Evolutionary conservation across 2,113 vertebrate species (phyloP), one percentile per base, ranked within the genome.

Genomic region (Emydura subglobosa): DNA sequence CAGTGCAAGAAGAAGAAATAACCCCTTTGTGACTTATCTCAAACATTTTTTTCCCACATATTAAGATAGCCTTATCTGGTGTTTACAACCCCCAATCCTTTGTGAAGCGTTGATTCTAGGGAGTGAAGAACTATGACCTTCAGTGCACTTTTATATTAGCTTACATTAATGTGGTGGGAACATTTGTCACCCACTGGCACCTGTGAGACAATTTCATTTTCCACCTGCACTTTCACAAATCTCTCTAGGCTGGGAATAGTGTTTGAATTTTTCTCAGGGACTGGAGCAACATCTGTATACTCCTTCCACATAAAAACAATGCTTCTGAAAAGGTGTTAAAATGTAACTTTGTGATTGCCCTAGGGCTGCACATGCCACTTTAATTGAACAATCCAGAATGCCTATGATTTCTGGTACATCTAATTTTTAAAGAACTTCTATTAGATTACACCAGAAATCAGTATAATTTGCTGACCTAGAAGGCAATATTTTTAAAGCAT

Each of bases 151-250:
- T 49, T 51, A 39, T 51, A 39, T 84, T 83, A 78, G 51, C 7
- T 50, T 85, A 16, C 19, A 29, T 72, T 82, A 79, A 3, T 13
- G 53, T 89, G 22, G 5, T 61, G 53, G 29, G 55, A 82, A 5
- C 24, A 54, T 78, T 90, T 91, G 29, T 78, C n/a, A 27, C 31
- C 39, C n/a, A 19, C 50, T 47, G 78, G 34, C 17, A 79, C 42
- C 65, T 88, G 51, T 51, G 68, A 80, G 82, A 85, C 78, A 42
- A 87, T 85, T 89, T n/a, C 29, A 57, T 85, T 95, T 96, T 90
- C 57, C 59, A 49, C 12, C 25, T 55, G 54, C 14, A 3, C 34
- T 87, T n/a, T 87, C 72, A 76, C 24, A 90, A 47, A 50, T 27
- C 42, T 19, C 34, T 82, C 29, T 90, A 21, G 11, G 50, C 19